Evolutionary conservation across 92 coral and sea anemone genomes (phyloP).

Genomic region (Heteractis magnifica): DNA sequence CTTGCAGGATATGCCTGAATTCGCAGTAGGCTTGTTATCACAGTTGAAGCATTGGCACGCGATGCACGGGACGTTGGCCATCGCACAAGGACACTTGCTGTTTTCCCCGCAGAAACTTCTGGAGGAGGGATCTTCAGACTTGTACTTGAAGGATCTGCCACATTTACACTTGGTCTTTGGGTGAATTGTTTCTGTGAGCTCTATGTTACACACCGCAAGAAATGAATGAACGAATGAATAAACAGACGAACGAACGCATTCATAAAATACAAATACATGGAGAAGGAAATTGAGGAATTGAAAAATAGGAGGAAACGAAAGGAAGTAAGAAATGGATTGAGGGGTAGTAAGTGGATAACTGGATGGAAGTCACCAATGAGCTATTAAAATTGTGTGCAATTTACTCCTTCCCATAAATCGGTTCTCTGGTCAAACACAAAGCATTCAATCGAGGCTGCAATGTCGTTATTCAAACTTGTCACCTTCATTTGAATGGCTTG

Average conservation of each 20-base stretch:
- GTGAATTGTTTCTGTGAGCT: background rate
- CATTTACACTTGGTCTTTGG: constrained; percentile 29
- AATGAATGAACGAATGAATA: background rate
- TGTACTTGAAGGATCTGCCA: constrained; percentile 19
- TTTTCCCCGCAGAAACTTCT: constrained; percentile 14
- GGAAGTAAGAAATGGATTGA: background rate
- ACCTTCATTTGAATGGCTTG: too few relatives aligned
- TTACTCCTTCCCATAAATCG: too few relatives aligned
- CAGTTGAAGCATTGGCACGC: constrained; percentile 30
- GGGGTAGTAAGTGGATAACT: background rate
- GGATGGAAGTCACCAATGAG: background rate
- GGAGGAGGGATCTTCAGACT: background rate
- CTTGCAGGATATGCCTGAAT: constrained; percentile 22
- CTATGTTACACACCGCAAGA: background rate
- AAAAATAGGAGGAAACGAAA: background rate
- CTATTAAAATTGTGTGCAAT: too few relatives aligned
- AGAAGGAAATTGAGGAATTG: background rate
- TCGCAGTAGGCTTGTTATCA: constrained; percentile 15
- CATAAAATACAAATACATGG: too few relatives aligned
- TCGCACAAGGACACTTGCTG: constrained; percentile 27
- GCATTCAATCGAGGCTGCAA: too few relatives aligned
- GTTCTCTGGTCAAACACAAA: too few relatives aligned
- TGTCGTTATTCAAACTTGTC: too few relatives aligned
- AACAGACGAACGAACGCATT: background rate
- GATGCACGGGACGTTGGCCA: constrained; percentile 23